A percentile compares a stretch with the other conserved stretches of the same genome.
phyloP scores from a whole-genome alignment of 2,888 invertebrate species.

The Fabriciana adippe region DNA sequence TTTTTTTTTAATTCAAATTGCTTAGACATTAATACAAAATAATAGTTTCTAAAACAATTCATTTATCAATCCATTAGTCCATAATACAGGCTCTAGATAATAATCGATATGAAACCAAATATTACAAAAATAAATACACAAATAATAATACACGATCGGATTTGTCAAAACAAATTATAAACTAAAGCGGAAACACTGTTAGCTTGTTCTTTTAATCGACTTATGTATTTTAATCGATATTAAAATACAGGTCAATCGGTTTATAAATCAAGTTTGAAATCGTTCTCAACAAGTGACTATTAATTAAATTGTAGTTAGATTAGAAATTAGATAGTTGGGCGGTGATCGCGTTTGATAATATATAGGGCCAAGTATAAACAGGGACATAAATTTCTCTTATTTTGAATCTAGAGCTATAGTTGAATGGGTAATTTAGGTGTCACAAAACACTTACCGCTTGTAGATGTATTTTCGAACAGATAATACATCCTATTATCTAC shows the following conservation, averaged over 20 bases:
- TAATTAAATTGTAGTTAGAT: slow-evolving; percentile 82
- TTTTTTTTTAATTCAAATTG: not conserved
- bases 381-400: slow-evolving; percentile 33
- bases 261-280: slow-evolving; percentile 79
- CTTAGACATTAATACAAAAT: not conserved
- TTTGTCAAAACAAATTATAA: slow-evolving; percentile 57
- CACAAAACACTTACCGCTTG: not conserved
- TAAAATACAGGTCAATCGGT: slow-evolving; percentile 76
- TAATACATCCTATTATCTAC: too few relatives aligned
- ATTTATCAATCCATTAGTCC: not conserved
- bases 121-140: slow-evolving; percentile 32
- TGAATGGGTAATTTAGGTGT: not conserved
- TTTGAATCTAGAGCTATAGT: slow-evolving; percentile 22
- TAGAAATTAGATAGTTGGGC: slow-evolving; percentile 79
- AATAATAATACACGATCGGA: slow-evolving; percentile 41
- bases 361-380: slow-evolving; percentile 30
- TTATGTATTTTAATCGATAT: slow-evolving; percentile 64
- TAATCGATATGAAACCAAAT: slow-evolving; percentile 6
- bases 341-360: slow-evolving; percentile 58
- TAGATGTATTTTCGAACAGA: not conserved
- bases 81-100: not conserved
- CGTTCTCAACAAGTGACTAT: slow-evolving; percentile 82
- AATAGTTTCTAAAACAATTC: not conserved
- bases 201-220: slow-evolving; percentile 60
- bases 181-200: slow-evolving; percentile 49